Base-by-base conservation (phyloP, 2,888 invertebrate species). In the Epinotia bilunana region DNA sequence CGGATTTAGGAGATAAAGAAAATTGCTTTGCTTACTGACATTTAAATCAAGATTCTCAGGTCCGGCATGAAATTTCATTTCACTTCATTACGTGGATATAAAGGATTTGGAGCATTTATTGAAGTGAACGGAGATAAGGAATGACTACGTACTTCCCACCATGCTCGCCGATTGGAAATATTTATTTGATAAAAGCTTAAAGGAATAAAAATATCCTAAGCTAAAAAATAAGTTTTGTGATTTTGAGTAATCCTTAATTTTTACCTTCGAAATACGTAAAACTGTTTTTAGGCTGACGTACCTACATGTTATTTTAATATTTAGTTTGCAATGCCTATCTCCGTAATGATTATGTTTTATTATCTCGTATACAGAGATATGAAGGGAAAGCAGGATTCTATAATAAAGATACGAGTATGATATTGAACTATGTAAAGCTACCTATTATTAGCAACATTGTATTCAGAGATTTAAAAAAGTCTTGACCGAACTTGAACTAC, bases 11-110 rank as follows among this genome's bases (percentile, higher is more conserved):
- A 69, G 73, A 77, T 77, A 74, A 77, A 77, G 77, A 69, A 74
- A 78, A 79, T 76, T 78, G 76, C 74, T 78, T 76, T 78, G 76
- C 74, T 78, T 75, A 78, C 64, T 76, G 76, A 76, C 78, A 77
- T 76, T 76, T 73, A 72, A 77, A 69, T 76, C 73, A 70, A 72
- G 68, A 60, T 76, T 78, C 70, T 65, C 74, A 72, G 69, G 78
- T 77, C 76, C 76, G 73, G 74, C 69, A 72, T 65, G 76, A 76
- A 78, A 78, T 78, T 78, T 77, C 60, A 77, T 77, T 77, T 76
- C 77, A 70, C 65, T 79, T 79, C 77, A 78, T 78, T 78, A 74
- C 74, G 73, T 73, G 72, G 74, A 76, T 70, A 76, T 78, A 76
- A 78, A 71, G 73, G 75, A 76, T 75, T 77, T 76, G 57, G 72